Conservation (phyloP, 2,113 vertebrate genomes). For the Nothocercus julius region DNA sequence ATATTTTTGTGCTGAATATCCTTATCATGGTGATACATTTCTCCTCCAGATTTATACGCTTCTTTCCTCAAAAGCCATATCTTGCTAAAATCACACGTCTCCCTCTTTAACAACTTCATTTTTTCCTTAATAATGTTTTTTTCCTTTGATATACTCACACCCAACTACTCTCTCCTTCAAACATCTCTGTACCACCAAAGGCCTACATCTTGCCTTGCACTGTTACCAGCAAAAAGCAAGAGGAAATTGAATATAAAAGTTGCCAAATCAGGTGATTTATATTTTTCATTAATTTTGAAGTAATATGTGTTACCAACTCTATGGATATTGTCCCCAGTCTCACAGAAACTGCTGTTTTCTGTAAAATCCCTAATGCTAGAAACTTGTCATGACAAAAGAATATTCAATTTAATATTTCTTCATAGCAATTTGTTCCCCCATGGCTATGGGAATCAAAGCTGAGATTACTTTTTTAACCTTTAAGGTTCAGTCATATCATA, state of each 20-base stretch:
- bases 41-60: background rate
- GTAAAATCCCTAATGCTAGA: background rate
- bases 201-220: background rate
- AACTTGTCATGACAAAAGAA: background rate
- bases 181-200: background rate
- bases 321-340: background rate
- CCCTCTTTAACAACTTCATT: background rate
- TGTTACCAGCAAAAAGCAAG: background rate
- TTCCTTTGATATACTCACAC: fast-evolving
- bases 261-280: background rate
- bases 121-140: background rate
- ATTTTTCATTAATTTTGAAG: background rate
- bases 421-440: background rate
- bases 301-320: background rate
- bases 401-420: background rate
- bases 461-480: background rate
- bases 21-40: background rate
- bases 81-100: background rate
- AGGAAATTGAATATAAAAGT: background rate
- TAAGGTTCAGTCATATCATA: background rate
- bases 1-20: background rate
- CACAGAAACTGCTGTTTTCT: background rate
- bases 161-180: background rate
- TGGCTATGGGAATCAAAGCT: background rate
- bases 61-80: background rate